Evolutionary conservation across 2,797 vertebrate genomes (phyloP).

Genomic region (Brachymystax lenok): DNA sequence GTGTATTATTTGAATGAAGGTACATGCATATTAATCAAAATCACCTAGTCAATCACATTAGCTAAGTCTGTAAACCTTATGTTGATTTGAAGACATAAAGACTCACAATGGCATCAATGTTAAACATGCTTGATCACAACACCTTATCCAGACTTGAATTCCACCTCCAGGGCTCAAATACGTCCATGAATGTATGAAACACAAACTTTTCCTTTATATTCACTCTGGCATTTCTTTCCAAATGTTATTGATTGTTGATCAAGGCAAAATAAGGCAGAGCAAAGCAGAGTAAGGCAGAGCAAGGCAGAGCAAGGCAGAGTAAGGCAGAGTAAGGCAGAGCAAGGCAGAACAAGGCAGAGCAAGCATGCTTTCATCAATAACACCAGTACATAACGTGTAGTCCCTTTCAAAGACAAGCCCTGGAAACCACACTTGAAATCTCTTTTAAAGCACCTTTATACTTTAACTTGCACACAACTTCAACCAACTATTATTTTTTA

Average conservation of each 20-base stretch:
- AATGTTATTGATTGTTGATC: conserved; percentile 7
- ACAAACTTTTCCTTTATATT: background rate
- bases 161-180: too few species aligned
- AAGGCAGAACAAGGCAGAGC: too few species aligned
- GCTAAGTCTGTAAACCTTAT: background rate
- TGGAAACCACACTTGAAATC: conserved; percentile 20
- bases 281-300: too few species aligned
- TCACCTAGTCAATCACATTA: background rate
- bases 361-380: conserved; percentile 16
- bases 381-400: conserved; percentile 1
- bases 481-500: too few species aligned
- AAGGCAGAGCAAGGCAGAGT: background rate
- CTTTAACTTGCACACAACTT: background rate
- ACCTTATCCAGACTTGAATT: conserved; percentile 7
- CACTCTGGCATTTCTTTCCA: background rate
- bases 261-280: background rate
- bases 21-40: background rate
- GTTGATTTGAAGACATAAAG: background rate
- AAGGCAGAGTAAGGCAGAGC: background rate
- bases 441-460: conserved; percentile 20
- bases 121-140: background rate
- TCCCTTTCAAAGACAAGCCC: background rate
- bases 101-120: background rate
- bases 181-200: background rate
- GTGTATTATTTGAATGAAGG: background rate